phyloP scores from a whole-genome alignment of 2,888 invertebrate genomes.

The Mimas tiliae region DNA sequence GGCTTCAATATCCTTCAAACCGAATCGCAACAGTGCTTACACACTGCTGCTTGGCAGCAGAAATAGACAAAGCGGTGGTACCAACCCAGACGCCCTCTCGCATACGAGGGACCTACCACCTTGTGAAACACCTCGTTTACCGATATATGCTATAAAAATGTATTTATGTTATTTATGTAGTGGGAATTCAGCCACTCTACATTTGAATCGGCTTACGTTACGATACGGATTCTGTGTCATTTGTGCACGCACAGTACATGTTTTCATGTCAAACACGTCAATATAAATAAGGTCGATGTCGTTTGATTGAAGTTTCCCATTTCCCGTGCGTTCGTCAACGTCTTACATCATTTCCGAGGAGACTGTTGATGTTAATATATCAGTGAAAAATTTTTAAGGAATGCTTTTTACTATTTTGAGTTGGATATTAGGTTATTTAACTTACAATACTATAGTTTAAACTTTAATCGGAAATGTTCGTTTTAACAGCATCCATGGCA shows the following conservation, averaged over 20 bases:
- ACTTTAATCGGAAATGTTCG: no score
- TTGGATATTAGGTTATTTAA: not conserved
- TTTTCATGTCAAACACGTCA: constrained; percentile 26
- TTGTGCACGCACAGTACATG: constrained; percentile 1
- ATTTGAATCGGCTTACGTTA: constrained; percentile 15
- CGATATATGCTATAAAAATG: no score
- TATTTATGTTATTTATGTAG: not conserved
- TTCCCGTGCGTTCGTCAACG: constrained; percentile 63
- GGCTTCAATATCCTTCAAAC: no score
- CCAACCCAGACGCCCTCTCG: no score
- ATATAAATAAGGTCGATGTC: constrained; percentile 43
- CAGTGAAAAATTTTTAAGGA: constrained; percentile 21
- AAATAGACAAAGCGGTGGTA: no score
- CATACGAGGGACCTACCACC: no score
- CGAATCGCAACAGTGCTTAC: no score
- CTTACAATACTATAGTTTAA: not conserved
- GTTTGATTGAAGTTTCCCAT: constrained; percentile 54
- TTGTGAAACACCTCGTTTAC: no score
- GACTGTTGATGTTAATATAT: constrained; percentile 4
- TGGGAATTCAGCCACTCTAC: constrained; percentile 16
- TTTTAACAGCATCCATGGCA: no score
- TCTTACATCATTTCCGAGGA: constrained; percentile 53
- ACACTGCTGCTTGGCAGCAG: no score
- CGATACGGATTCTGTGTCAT: constrained; percentile 11
- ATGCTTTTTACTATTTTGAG: not conserved